phyloP scores from a whole-genome alignment of 2,113 vertebrate species.

The Pyxicephalus adspersus region DNA sequence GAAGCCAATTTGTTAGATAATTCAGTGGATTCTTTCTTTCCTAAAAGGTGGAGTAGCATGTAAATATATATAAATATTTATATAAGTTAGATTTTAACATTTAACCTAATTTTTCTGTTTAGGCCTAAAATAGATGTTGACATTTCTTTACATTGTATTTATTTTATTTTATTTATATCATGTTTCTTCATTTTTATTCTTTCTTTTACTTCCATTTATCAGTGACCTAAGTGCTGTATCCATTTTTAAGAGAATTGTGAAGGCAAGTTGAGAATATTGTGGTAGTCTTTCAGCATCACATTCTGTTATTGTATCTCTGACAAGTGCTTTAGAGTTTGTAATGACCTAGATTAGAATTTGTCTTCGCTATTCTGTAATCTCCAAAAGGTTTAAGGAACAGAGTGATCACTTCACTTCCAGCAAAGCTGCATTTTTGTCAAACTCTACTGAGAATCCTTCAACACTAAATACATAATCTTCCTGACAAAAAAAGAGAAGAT shows the following conservation, averaged over 20 bases:
- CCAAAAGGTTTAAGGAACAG: constrained; percentile 54
- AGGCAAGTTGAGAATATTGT: constrained; percentile 32
- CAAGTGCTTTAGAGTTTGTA: constrained; percentile 50
- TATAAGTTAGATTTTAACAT: background rate
- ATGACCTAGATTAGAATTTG: constrained; percentile 55
- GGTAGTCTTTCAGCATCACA: constrained; percentile 37
- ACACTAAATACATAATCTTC: constrained; percentile 56
- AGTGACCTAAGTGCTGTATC: background rate
- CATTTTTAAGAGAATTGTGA: constrained; percentile 11
- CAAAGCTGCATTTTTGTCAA: constrained; percentile 48
- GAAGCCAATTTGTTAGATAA: too few relatives aligned
- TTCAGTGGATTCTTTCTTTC: too few relatives aligned
- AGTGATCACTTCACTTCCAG: constrained; percentile 52
- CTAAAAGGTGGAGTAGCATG: too few relatives aligned
- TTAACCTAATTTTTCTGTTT: background rate
- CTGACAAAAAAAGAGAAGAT: constrained; percentile 55
- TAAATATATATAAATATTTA: too few relatives aligned
- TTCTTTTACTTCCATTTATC: background rate
- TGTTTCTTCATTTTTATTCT: background rate
- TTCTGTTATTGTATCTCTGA: constrained; percentile 46
- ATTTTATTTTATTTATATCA: background rate
- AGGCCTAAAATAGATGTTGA: background rate
- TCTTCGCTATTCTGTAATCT: constrained; percentile 52
- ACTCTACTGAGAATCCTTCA: constrained; percentile 54
- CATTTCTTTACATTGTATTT: background rate